phyloP scores from a whole-genome alignment of 2,888 invertebrate genomes.

The Eurois occulta region DNA sequence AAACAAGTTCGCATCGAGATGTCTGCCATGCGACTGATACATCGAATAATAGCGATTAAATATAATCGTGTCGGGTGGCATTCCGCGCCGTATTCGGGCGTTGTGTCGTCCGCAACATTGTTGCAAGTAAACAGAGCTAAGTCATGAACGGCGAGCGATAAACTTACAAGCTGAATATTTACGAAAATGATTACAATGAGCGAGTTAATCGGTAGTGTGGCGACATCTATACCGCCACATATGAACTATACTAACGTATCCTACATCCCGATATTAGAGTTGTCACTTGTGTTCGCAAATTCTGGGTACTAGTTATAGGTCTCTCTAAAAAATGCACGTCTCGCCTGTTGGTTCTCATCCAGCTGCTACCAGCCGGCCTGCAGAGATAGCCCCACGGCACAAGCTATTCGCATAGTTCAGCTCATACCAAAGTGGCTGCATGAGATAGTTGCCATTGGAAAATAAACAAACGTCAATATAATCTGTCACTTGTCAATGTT shows the following conservation, averaged over 20 bases:
- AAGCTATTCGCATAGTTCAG: no score
- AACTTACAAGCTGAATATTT: background rate
- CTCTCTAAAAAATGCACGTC: no score
- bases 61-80: constrained; percentile 73
- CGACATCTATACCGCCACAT: background rate
- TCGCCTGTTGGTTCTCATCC: no score
- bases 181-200: background rate
- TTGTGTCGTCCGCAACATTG: constrained; percentile 74
- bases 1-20: constrained; percentile 17
- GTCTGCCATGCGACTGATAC: constrained; percentile 20
- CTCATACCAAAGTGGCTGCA: no score
- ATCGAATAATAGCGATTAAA: constrained; percentile 67
- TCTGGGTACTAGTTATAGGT: no score
- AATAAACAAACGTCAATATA: no score
- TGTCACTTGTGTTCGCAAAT: no score
- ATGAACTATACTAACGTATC: background rate
- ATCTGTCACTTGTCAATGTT: no score
- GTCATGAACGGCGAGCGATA: constrained; percentile 60
- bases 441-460: no score
- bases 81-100: constrained; percentile 75
- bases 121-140: constrained; percentile 72
- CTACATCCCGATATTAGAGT: no score
- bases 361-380: no score
- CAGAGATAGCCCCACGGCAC: no score
- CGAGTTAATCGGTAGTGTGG: background rate